Conservation (phyloP, 2,113 vertebrate species). For the Calcarius ornatus region DNA sequence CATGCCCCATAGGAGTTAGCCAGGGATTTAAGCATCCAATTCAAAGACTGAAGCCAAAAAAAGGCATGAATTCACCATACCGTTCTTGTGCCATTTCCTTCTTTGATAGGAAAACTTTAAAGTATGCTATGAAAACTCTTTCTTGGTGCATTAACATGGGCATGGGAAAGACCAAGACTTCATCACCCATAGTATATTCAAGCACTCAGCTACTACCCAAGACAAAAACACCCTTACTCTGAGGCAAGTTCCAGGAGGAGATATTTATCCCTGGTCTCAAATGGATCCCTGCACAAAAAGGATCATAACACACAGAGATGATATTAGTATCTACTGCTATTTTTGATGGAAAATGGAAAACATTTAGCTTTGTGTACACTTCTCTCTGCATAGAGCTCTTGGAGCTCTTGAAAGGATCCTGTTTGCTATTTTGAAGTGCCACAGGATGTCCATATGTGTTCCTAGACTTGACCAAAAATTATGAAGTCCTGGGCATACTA, state of each 20-base stretch:
- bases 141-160: accelerated
- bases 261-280: neutral
- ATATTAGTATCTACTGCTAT: accelerated
- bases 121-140: accelerated
- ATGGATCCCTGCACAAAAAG: neutral
- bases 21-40: neutral
- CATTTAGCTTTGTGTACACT: neutral
- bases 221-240: neutral
- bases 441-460: neutral
- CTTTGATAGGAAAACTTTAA: neutral
- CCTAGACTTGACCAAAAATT: neutral
- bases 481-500: neutral
- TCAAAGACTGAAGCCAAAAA: neutral
- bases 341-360: neutral
- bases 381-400: neutral
- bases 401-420: neutral
- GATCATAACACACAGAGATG: neutral
- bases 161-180: neutral
- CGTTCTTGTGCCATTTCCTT: neutral
- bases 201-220: neutral
- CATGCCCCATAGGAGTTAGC: accelerated
- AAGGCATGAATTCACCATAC: neutral
- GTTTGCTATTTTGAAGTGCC: neutral
- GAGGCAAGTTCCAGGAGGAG: neutral
- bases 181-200: neutral